These are phyloP conservation scores for Rhizomys pruinosus DNA, from an alignment of 2,113 vertebrate species.

Conservation along the genomic window DNA sequence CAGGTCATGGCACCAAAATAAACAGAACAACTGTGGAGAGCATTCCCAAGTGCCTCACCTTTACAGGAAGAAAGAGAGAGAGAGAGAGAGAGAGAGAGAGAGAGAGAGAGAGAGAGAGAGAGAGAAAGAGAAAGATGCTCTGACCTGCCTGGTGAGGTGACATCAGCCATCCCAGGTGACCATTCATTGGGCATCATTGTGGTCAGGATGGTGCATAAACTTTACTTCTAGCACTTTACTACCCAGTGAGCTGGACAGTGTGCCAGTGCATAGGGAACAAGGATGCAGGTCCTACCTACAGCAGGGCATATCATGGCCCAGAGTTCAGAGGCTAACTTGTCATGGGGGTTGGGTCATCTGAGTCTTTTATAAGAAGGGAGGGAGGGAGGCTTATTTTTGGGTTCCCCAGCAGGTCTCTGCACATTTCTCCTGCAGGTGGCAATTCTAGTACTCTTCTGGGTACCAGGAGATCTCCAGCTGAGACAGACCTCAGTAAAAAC, in stretches of 20 bases:
- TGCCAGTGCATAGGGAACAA: not conserved
- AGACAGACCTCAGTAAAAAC: not conserved
- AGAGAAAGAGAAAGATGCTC: not conserved
- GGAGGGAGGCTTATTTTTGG: not conserved
- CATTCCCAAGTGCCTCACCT: not conserved
- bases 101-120: not conserved
- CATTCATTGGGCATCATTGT: not conserved
- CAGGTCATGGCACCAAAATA: not conserved
- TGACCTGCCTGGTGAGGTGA: not conserved
- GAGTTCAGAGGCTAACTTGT: not conserved
- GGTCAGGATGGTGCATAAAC: not conserved
- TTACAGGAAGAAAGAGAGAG: not conserved
- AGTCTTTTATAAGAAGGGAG: not conserved
- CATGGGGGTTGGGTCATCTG: no score
- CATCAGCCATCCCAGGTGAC: not conserved
- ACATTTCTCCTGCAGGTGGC: not conserved
- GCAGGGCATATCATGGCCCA: not conserved
- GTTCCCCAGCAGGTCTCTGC: not conserved
- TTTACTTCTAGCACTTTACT: not conserved
- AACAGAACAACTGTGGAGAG: not conserved
- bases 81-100: not conserved
- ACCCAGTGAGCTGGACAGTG: not conserved
- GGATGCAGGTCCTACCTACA: not conserved
- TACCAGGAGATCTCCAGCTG: not conserved
- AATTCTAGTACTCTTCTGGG: not conserved